A percentile compares a stretch with the other conserved stretches of the same genome.
Conservation (phyloP, 2,888 invertebrate genomes). For the Caenorhabditis wallacei region DNA sequence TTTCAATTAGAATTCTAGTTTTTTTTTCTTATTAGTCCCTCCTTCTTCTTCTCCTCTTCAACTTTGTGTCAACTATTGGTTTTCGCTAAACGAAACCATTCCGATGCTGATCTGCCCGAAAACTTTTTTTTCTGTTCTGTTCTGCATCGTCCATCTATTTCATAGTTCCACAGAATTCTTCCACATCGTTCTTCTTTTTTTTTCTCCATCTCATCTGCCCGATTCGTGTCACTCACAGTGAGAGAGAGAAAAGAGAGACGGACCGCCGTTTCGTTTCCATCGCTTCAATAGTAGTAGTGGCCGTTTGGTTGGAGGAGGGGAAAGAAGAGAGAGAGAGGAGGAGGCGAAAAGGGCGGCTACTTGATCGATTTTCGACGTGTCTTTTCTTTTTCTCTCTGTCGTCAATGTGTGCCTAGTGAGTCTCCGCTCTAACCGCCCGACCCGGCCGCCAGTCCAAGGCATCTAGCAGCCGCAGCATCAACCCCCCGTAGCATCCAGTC, state of each 20-base stretch:
- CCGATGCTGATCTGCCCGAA: not conserved
- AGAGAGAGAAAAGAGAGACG: slow-evolving; percentile 9
- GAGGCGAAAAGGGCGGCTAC: slow-evolving; percentile 14
- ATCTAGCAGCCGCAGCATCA: slow-evolving; percentile 14
- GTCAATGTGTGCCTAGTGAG: slow-evolving; percentile 30
- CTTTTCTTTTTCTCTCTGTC: slow-evolving; percentile 13
- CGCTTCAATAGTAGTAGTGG: slow-evolving; percentile 21
- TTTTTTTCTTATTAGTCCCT: not conserved
- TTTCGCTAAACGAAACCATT: slow-evolving; percentile 3
- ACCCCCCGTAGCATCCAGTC: not conserved
- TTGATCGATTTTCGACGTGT: slow-evolving; percentile 64
- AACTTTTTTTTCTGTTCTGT: not conserved
- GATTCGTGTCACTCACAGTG: slow-evolving; percentile 53
- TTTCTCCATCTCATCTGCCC: slow-evolving; percentile 30
- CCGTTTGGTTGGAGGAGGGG: not conserved
- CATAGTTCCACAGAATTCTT: slow-evolving; percentile 3
- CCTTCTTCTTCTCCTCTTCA: not conserved
- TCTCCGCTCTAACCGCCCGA: slow-evolving; percentile 44
- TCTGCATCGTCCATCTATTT: not conserved
- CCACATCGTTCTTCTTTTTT: not conserved
- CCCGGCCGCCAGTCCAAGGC: slow-evolving; percentile 26
- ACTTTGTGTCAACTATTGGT: not conserved
- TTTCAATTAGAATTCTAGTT: not conserved
- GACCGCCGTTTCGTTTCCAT: slow-evolving; percentile 39
- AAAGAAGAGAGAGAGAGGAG: not conserved